Percentiles rank a stretch among this genome's conserved stretches.
Conservation (phyloP, 2,888 invertebrate species). For the Sphaeridia pumilis region DNA sequence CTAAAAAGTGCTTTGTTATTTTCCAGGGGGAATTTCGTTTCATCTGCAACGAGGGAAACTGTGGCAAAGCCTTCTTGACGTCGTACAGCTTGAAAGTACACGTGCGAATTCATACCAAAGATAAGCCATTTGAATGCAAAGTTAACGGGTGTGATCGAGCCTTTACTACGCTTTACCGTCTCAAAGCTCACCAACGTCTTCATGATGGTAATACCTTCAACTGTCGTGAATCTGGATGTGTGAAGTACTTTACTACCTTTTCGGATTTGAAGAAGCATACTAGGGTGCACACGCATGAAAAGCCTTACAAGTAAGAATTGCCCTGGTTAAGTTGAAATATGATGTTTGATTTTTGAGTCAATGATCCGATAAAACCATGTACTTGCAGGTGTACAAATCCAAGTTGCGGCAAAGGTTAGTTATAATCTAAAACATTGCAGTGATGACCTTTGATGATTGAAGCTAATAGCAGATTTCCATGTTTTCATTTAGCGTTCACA, state of each 20-base stretch:
- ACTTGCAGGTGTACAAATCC: conserved; percentile 7
- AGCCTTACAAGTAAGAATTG: conserved; percentile 62
- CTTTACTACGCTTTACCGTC: conserved; percentile 87
- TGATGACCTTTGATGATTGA: neutral
- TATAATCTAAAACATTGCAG: neutral
- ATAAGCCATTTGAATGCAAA: conserved; percentile 79
- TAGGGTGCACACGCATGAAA: conserved; percentile 81
- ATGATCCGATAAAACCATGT: neutral
- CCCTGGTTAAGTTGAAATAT: neutral
- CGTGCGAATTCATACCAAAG: conserved; percentile 79
- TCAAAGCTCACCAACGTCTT: conserved; percentile 51
- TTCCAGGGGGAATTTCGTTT: conserved; percentile 80
- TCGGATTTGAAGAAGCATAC: conserved; percentile 90
- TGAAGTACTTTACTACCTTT: conserved; percentile 83
- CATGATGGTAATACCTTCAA: conserved; percentile 93
- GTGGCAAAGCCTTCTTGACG: conserved; percentile 86
- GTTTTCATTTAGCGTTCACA: conserved; percentile 65
- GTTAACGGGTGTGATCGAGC: conserved; percentile 76
- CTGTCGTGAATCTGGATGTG: conserved; percentile 68
- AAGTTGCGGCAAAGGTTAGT: conserved; percentile 12
- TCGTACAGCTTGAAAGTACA: conserved; percentile 92
- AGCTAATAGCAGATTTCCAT: neutral
- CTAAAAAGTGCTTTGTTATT: neutral
- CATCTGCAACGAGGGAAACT: conserved; percentile 72
- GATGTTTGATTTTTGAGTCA: neutral